phyloP scores from a whole-genome alignment of 2,113 vertebrate species.

The Pelvicachromis taeniatus region DNA sequence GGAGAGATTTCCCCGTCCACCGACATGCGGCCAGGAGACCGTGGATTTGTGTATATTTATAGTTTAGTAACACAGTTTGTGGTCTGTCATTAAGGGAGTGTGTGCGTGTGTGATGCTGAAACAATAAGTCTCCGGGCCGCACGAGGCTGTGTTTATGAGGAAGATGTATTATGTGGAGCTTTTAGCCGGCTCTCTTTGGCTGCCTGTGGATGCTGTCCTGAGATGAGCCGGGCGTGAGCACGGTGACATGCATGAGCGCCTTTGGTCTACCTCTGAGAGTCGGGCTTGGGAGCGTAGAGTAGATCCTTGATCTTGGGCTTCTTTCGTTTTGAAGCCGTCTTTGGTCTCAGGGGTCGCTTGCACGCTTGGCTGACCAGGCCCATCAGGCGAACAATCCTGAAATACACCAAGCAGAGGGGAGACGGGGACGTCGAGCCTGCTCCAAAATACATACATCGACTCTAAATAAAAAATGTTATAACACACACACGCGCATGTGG shows the following conservation, averaged over 20 bases:
- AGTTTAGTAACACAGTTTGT: conserved; percentile 30
- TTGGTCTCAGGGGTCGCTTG: conserved; percentile 83
- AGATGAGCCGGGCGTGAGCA: conserved; percentile 23
- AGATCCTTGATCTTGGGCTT: conserved; percentile 90
- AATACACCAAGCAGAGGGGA: conserved; percentile 28
- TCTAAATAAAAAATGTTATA: neutral
- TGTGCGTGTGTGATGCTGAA: neutral
- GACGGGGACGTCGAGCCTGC: neutral
- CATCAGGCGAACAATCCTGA: conserved; percentile 89
- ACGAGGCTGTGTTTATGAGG: conserved; percentile 31
- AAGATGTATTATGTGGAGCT: conserved; percentile 18
- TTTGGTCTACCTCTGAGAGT: conserved; percentile 80
- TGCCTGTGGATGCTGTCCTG: conserved; percentile 15
- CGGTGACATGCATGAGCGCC: conserved; percentile 42
- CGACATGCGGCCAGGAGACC: neutral
- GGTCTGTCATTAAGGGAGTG: conserved; percentile 25
- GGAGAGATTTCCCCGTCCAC: conserved; percentile 36
- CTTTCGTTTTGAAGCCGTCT: conserved; percentile 83
- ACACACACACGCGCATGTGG: neutral
- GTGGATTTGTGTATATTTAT: conserved; percentile 21
- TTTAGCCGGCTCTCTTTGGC: conserved; percentile 11
- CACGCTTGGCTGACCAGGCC: conserved; percentile 88
- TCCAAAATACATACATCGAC: neutral
- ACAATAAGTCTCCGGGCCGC: conserved; percentile 5
- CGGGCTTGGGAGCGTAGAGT: conserved; percentile 73